Evolutionary conservation across 2,797 vertebrate genomes (phyloP).

Genomic region (Lindbergichthys nudifrons): DNA sequence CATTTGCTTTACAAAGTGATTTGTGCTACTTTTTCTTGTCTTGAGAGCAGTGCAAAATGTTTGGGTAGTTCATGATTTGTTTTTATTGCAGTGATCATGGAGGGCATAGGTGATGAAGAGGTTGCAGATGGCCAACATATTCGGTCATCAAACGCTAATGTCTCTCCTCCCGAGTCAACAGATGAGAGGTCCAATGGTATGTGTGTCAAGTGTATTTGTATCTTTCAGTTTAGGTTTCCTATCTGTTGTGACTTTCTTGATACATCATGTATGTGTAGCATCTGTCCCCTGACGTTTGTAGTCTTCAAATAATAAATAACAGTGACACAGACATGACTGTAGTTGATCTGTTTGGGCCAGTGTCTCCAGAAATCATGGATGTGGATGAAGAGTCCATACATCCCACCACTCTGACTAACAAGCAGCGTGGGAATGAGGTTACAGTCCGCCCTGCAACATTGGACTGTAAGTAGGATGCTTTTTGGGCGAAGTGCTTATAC

Average conservation of each 20-base stretch:
- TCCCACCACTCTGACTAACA: slow-evolving; percentile 94
- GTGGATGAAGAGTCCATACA: slow-evolving; percentile 85
- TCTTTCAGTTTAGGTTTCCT: background rate
- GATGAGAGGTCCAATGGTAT: slow-evolving; percentile 62
- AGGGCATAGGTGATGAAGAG: slow-evolving; percentile 63
- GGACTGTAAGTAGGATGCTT: slow-evolving; percentile 87
- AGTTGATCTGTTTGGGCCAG: slow-evolving; percentile 11
- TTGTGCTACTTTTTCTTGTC: background rate
- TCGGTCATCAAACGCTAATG: slow-evolving; percentile 33
- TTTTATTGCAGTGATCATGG: slow-evolving; percentile 68
- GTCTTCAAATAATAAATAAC: background rate
- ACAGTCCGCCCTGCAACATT: slow-evolving; percentile 91
- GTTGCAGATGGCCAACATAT: slow-evolving; percentile 45
- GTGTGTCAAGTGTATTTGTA: background rate
- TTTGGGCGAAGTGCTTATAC: background rate
- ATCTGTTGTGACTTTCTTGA: background rate
- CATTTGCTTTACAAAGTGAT: slow-evolving; percentile 8
- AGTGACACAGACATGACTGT: slow-evolving; percentile 16
- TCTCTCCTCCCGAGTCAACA: slow-evolving; percentile 34
- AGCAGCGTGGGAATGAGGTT: slow-evolving; percentile 94
- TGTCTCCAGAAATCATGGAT: slow-evolving; percentile 69
- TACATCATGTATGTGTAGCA: background rate
- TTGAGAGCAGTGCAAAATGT: fast-evolving
- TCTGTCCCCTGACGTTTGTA: background rate
- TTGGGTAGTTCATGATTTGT: background rate